A percentile compares a stretch with the other conserved stretches of the same genome.
phyloP scores from a whole-genome alignment of 2,797 vertebrate species.

The Tadarida brasiliensis region DNA sequence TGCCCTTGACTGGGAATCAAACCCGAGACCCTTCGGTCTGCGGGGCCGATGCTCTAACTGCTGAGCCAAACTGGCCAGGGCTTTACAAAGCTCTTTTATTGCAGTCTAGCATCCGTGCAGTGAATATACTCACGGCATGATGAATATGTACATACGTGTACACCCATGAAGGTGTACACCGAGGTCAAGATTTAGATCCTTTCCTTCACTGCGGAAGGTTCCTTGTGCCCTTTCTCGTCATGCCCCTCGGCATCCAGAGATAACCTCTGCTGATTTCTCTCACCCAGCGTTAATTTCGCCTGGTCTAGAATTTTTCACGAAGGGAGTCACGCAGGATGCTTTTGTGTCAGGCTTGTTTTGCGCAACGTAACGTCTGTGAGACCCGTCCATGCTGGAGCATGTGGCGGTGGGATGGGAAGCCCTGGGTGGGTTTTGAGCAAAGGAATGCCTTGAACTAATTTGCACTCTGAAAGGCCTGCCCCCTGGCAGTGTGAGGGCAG shows the following conservation, averaged over 20 bases:
- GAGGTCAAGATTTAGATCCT: neutral
- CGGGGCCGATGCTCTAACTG: too few species aligned
- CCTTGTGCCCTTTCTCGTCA: fast-evolving
- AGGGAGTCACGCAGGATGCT: neutral
- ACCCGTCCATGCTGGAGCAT: neutral
- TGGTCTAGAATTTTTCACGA: neutral
- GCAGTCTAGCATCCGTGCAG: fast-evolving
- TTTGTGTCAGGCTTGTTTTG: neutral
- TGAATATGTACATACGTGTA: fast-evolving
- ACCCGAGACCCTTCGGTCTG: too few species aligned
- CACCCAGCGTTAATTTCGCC: neutral
- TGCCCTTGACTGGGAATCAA: too few species aligned
- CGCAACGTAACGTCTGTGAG: neutral
- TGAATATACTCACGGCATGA: neutral
- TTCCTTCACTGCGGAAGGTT: neutral
- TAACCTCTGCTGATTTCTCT: neutral
- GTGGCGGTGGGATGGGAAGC: neutral
- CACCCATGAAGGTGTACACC: too few species aligned
- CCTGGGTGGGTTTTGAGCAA: neutral
- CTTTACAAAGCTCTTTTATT: neutral
- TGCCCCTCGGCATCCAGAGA: neutral
- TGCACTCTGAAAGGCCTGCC: neutral
- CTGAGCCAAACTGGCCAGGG: too few species aligned
- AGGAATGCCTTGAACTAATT: neutral
- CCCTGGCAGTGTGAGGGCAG: neutral